Evolutionary conservation across 2,797 vertebrate genomes (phyloP), one percentile per base, ranked within the genome.

Genomic region (Arnoldichthys spilopterus): DNA sequence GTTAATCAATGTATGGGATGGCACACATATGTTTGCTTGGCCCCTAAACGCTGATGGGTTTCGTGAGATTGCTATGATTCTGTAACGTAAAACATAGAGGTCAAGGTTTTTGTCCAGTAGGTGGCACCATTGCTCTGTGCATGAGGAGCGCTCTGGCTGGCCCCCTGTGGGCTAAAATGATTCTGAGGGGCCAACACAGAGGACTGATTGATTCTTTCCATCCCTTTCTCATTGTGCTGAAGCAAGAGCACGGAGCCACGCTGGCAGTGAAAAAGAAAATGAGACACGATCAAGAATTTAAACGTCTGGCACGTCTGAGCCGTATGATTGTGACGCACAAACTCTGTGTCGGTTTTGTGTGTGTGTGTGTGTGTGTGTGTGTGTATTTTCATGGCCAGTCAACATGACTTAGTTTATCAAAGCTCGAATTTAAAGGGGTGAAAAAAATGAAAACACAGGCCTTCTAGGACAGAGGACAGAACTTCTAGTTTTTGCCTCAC

Each of bases 171-270:
- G 71, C 66, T 83, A 69, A 83, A 80, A 83, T 80, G 79, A 83
- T 85, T 85, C 79, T 82, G 75, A 67, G 77, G 74, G 79, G 82
- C 34, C 22, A 9, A 71, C 47, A 71, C 82, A 82, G 84, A 80
- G 84, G 40, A 68, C 74, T 80, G 84, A 85, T 85, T 83, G 84
- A 85, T 85, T 85, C 82, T 85, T 85, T 76, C 79, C 82, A 77
- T 82, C 80, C 74, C 74, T 81, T 80, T 85, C 75, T 85, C 78
- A 77, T 85, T 85, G 84, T 85, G 84, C 84, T 85, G 84, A 82
- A 82, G 84, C 84, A 67, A 69, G 84, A 85, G 70, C 84, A 69
- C 68, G 70, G 82, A 73, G 79, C 84, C 84, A 83, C 80, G 13
- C 84, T 82, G 84, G 84, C 84, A 85, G 84, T 85, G 84, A 73